These are phyloP conservation scores for Hirundo rustica DNA, from an alignment of 2,797 vertebrate genomes.

Conservation along the genomic window DNA sequence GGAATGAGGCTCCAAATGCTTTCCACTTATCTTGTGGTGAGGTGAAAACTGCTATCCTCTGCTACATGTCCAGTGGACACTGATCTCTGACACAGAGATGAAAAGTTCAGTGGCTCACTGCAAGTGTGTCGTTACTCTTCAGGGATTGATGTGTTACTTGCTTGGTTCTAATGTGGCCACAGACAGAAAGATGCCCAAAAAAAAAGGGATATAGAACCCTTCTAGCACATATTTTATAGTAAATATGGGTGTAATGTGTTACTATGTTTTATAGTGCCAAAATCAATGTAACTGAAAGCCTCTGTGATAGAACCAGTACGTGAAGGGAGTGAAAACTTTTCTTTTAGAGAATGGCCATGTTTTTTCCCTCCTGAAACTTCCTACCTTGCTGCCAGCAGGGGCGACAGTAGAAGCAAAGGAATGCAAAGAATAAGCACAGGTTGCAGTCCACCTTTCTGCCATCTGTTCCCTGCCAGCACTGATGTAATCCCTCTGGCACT, in stretches of 20 bases:
- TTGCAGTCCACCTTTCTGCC: background rate
- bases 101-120: background rate
- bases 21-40: background rate
- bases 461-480: background rate
- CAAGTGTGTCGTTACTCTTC: background rate
- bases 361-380: background rate
- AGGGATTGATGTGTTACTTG: background rate
- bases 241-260: background rate
- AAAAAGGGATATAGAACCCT: background rate
- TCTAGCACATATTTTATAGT: background rate
- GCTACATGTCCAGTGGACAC: background rate
- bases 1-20: background rate
- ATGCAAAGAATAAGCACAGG: background rate
- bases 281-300: background rate
- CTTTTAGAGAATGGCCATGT: background rate
- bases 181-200: background rate
- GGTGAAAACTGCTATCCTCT: background rate
- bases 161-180: background rate
- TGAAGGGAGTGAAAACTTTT: background rate
- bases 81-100: background rate
- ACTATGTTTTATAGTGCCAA: background rate
- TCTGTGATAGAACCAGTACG: background rate
- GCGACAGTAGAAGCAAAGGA: background rate
- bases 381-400: background rate
- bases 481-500: constrained; percentile 17